phyloP scores from a whole-genome alignment of 1,140 invertebrate species.

The Procambarus clarkii region DNA sequence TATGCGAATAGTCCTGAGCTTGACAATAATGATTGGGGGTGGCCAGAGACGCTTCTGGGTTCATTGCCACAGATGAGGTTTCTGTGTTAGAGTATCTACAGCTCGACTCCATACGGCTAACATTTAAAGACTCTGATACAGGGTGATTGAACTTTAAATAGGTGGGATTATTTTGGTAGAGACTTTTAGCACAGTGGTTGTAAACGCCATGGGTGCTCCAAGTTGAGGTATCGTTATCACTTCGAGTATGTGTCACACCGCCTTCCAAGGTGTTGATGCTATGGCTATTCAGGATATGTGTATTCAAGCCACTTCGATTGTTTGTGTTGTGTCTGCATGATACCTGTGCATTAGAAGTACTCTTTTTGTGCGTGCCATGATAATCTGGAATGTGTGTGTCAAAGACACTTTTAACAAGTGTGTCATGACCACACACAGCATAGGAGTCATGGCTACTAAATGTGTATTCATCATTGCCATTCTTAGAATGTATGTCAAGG shows the following conservation, averaged over 20 bases:
- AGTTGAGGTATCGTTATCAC: not conserved
- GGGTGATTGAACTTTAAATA: not conserved
- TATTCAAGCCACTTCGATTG: not conserved
- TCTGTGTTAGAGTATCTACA: not conserved
- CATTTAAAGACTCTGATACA: not conserved
- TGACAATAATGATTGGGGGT: not conserved
- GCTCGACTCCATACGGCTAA: not conserved
- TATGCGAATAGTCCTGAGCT: not conserved
- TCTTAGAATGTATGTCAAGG: not conserved
- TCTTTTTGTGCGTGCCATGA: not conserved
- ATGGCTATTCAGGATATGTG: not conserved
- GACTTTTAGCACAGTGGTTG: not conserved
- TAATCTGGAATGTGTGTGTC: not conserved
- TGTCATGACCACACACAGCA: not conserved
- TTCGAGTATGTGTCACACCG: not conserved
- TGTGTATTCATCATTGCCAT: not conserved
- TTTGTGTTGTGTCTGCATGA: not conserved
- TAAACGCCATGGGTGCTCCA: not conserved
- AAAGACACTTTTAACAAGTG: not conserved
- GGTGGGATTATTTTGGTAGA: not conserved
- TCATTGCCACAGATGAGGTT: not conserved
- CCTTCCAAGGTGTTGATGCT: not conserved
- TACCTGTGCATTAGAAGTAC: not conserved
- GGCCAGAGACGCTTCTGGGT: not conserved
- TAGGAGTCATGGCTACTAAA: too few relatives aligned